Base-by-base conservation (phyloP, 2,113 vertebrate species). In the Silurus glanis region DNA sequence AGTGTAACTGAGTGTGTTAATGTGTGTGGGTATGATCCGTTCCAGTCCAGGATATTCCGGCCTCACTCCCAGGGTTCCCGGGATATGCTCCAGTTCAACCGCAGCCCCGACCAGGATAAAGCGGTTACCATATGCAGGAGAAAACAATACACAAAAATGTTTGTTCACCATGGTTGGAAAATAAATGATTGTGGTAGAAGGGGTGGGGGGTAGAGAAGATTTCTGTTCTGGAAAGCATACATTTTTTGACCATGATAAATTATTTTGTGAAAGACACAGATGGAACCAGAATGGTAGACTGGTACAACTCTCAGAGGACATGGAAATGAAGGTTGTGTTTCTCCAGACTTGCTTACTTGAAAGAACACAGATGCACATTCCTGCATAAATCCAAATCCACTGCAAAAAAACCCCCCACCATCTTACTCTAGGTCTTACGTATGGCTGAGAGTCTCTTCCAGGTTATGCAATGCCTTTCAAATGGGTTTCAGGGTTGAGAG, bases 401-500 rank as follows among this genome's bases (percentile, higher is more conserved):
- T 51, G 51, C 25, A 79, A 82, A 14, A 76, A 56, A 56, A 56
- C 4, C 14, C 71, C n/a, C 37, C 71, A 25, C 56, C 61, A 58
- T 75, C 49, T 67, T 21, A 28, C 17, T 28, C 28, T 55, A 19
- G 17, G 14, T 80, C 28, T 80, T 45, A 80, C 37, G 78, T 72
- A 59, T 72, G 19, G 19, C 49, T 16, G 47, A 23, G 56, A 45
- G 17, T 58, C 71, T 64, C 66, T 83, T 25, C 17, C 13, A n/a
- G 51, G 74, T 88, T 86, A 87, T 71, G 17, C 80, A 87, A 82
- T 86, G 55, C 45, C 88, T 79, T 86, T 85, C 62, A 74, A 80
- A 81, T 82, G 16, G 58, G 71, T 86, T 71, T 79, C 91, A 87
- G 87, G 66, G 71, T 80, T 47, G 59, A 80, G 75, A 71, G 45